Conservation (phyloP, 2,113 vertebrate species). For the Columbina picui region DNA sequence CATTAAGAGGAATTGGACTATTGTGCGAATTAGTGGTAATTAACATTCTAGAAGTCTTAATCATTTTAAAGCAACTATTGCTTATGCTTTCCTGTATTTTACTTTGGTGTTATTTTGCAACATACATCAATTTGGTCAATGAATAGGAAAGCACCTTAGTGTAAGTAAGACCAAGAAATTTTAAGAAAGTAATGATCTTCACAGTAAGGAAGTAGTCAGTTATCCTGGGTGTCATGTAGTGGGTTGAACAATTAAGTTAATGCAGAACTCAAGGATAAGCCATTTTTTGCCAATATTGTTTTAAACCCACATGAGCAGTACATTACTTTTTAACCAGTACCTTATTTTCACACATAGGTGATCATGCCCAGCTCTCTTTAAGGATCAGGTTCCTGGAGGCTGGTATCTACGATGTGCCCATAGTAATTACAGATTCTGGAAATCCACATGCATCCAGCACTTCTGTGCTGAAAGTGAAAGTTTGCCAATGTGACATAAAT, state of each 20-base stretch:
- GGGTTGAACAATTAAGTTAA: background rate
- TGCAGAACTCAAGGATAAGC: background rate
- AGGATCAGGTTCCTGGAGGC: conserved; percentile 91
- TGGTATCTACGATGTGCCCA: conserved; percentile 92
- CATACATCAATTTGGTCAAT: background rate
- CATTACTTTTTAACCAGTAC: background rate
- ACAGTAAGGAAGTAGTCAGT: background rate
- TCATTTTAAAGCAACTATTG: background rate
- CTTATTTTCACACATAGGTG: conserved; percentile 76
- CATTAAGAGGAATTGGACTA: conserved; percentile 94
- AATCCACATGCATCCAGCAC: conserved; percentile 93
- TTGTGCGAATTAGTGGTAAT: conserved; percentile 90
- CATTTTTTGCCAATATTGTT: background rate
- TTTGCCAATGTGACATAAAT: conserved; percentile 93
- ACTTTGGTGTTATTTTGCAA: background rate
- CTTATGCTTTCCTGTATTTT: background rate
- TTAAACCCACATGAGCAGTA: background rate
- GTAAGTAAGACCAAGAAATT: background rate
- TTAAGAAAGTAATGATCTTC: background rate
- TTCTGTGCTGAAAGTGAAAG: conserved; percentile 92
- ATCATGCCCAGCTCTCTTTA: conserved; percentile 91
- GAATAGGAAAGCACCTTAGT: background rate
- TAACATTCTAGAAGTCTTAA: background rate
- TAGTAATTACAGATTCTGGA: conserved; percentile 95
- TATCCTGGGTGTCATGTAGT: background rate